Base-by-base conservation (phyloP, 37 sponge, comb jelly and placozoan genomes). In the Lycopodina hypogea region DNA sequence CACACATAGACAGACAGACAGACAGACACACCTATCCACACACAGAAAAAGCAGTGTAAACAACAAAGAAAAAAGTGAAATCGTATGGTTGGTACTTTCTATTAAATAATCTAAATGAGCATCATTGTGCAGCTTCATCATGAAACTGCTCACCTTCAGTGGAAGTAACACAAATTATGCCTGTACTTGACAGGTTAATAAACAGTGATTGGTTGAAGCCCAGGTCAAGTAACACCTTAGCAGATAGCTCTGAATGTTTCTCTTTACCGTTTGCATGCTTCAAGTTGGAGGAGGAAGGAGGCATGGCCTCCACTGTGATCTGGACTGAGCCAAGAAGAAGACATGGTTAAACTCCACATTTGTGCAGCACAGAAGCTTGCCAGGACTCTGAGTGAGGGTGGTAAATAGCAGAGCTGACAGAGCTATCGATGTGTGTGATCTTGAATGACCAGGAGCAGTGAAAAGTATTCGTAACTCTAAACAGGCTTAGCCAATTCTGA, bases 71-170 rank as follows among this genome's bases (percentile, higher is more conserved):
- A n/a, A n/a, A n/a, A n/a, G n/a, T n/a, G n/a, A n/a, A n/a, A n/a
- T n/a, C n/a, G n/a, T n/a, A n/a, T n/a, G n/a, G n/a, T n/a, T n/a
- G n/a, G n/a, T n/a, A n/a, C n/a, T n/a, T n/a, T n/a, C n/a, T n/a
- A n/a, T n/a, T n/a, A n/a, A n/a, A n/a, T n/a, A n/a, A n/a, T n/a
- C n/a, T n/a, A n/a, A n/a, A n/a, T n/a, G n/a, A n/a, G n/a, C n/a
- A n/a, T n/a, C n/a, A n/a, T n/a, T n/a, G n/a, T n/a, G n/a, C n/a
- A n/a, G n/a, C n/a, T n/a, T n/a, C n/a, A n/a, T n/a, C n/a, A n/a
- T n/a, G n/a, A n/a, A 50, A 32, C 30, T 78, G 68, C 65, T 77
- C 77, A 23, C 77, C 77, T 24, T 67, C 69, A 12, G 66, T 78
- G 56, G 67, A 55, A 35, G 30, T n/a, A 3, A 18, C 39, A 19